These are phyloP conservation scores for Rhogogaster chlorosoma DNA, from an alignment of 2,888 invertebrate genomes.

Conservation along the genomic window DNA sequence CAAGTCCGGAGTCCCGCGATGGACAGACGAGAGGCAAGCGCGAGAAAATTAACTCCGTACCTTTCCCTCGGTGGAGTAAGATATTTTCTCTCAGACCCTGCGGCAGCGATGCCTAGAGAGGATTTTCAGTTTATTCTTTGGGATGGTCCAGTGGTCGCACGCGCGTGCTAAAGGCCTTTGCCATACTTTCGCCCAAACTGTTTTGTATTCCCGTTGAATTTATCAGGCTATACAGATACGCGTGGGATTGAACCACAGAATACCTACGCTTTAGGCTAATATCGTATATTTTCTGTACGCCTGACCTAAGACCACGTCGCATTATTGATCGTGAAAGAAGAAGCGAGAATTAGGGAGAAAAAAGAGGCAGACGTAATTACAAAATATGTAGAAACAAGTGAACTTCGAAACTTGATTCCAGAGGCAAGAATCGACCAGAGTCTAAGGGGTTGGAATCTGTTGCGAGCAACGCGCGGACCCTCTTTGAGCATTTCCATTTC, in stretches of 20 bases:
- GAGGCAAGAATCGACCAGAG: not conserved
- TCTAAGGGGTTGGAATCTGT: conserved; percentile 6
- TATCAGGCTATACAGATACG: not conserved
- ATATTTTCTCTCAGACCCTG: not conserved
- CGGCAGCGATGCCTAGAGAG: not conserved
- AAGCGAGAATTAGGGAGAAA: not conserved
- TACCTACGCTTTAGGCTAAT: not conserved
- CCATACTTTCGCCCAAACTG: conserved; percentile 9
- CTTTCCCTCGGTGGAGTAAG: not conserved
- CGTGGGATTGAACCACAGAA: conserved; percentile 4
- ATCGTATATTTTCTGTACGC: conserved; percentile 21
- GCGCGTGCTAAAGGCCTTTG: not conserved
- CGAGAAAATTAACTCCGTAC: conserved; percentile 22
- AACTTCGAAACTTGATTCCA: not conserved
- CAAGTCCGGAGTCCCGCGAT: not conserved
- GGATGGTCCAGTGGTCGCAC: not conserved
- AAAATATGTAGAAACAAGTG: not conserved
- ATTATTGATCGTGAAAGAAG: not conserved
- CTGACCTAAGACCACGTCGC: not conserved
- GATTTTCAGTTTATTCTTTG: not conserved
- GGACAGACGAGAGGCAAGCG: conserved; percentile 1
- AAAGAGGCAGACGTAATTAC: not conserved
- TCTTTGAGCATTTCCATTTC: conserved; percentile 12
- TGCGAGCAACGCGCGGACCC: not conserved
- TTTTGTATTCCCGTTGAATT: conserved; percentile 38